Base-by-base conservation (phyloP, 2,113 vertebrate genomes). In the Nymphicus hollandicus region DNA sequence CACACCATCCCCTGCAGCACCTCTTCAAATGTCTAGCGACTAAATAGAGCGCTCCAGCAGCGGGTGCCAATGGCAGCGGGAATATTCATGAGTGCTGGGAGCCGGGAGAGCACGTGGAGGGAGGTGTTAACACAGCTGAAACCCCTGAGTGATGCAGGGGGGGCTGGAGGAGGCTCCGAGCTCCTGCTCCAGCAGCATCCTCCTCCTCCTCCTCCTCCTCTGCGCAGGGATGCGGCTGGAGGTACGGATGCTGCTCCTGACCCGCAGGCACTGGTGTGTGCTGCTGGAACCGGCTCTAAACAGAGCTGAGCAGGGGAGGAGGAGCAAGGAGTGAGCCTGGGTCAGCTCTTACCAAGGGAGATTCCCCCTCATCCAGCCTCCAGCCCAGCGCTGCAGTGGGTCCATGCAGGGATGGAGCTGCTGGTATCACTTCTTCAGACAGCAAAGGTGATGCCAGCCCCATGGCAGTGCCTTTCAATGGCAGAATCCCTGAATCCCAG, bases 1-100 rank as follows among this genome's bases (percentile, higher is more conserved):
- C 2, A 17, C 44, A 11, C 55, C 80, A 55, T 24, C 43, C 76
- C 71, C 85, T 55, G 94, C 94, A 63, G 86, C 84, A 92, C 60
- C 17, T 69, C 94, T 93, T 88, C 71, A 68, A 81, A 88, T 4
- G 97, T 95, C 96, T 96, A 94, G 97, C 94, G 66, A 93, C 96
- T 79, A 56, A 85, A 96, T 11, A 79, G 91, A 96, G 81, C 25
- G 82, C 87, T 82, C 81, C 71, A 12, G 44, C 96, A 94, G 96
- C 93, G 66, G 88, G 89, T 74, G 95, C 68, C 91, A 91, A 95
- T n/a, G 80, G 89, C 94, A 89, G 96, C 73, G 89, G 89, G 96
- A 98, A 98, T 96, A 95, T 97, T 97, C 97, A 94, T 92, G 92
- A 78, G 7, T 37, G 6, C 14, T 9, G 13, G 2, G n/a, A 4